Evolutionary conservation across 2,797 vertebrate genomes (phyloP), one percentile per base, ranked within the genome.

Genomic region (Phalanger gymnotis): DNA sequence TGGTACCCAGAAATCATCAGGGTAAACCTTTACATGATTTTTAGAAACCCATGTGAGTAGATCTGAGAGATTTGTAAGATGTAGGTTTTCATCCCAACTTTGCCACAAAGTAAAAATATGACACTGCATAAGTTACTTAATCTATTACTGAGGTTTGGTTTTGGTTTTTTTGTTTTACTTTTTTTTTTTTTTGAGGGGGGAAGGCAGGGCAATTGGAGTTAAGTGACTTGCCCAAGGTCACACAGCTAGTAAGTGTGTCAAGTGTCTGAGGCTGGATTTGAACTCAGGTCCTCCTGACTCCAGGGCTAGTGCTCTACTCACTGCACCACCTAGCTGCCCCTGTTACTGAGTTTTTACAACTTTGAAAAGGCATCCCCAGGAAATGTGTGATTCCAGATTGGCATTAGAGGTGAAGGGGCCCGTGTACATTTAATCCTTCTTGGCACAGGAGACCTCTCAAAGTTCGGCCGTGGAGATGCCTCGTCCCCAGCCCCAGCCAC

Each of bases 401-500:
- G 31, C 51, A 1, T 90, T 22, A 93, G 1, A 51, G 31, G 14
- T 95, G 34, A 90, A 92, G 90, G 53, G 91, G 27, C 55, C 90
- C 73, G 52, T 90, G 31, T 94, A 56, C 90, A 96, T 94, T 94
- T 55, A 91, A 58, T 12, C 0, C 73, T 51, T 96, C 16, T 51
- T 7, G 27, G 0, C 94, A 92, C 98, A 99, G 99, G 99, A 47
- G 99, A 99, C 96, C 98, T 99, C 96, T 99, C 99, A 0, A 99
- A 99, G 98, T 99, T 99, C 1, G 99, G 99, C 93, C 99, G 99
- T 13, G 99, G 99, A 4, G 99, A 99, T 19, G 99, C 99, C 14
- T 99, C 99, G 0, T 99, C 99, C 90, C 99, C 99, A 0, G 99
- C 99, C 73, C 99, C 99, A 4, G 99, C 99, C 90, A 99, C 99